Percentiles rank a stretch among this genome's conserved stretches.
Conservation (phyloP, 2,113 vertebrate species). For the Athene cunicularia region DNA sequence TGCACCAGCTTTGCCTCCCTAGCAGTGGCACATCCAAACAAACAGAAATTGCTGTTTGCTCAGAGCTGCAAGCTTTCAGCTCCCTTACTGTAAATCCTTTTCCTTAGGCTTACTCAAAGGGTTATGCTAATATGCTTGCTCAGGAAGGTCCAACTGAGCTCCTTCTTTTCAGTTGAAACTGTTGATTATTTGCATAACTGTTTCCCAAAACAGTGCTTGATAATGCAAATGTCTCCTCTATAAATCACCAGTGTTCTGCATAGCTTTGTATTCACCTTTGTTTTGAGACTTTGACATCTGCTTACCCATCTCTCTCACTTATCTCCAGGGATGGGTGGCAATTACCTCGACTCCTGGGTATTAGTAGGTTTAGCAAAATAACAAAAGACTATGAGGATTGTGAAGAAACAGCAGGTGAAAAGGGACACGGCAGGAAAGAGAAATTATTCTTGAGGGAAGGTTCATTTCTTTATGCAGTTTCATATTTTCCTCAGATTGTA, state of each 20-base stretch:
- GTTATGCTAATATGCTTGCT: slow-evolving; percentile 27
- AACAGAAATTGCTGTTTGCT: neutral
- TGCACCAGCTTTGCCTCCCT: neutral
- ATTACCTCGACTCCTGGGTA: neutral
- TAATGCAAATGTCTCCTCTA: slow-evolving; percentile 45
- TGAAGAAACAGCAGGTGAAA: slow-evolving; percentile 8
- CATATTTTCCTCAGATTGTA: neutral
- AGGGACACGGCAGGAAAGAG: neutral
- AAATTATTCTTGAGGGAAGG: neutral
- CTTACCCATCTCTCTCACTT: slow-evolving; percentile 34
- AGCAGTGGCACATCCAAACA: neutral
- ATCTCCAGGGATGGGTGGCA: slow-evolving; percentile 47
- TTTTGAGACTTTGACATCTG: slow-evolving; percentile 41
- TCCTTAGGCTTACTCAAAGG: slow-evolving; percentile 4
- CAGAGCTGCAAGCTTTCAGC: neutral
- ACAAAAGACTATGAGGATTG: slow-evolving; percentile 15
- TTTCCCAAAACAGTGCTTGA: slow-evolving; percentile 22
- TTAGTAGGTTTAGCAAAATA: slow-evolving; percentile 47
- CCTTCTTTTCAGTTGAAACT: slow-evolving; percentile 10
- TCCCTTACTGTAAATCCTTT: neutral
- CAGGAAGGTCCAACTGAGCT: neutral
- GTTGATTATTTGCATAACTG: neutral
- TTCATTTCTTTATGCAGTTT: neutral
- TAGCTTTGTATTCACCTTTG: slow-evolving; percentile 55
- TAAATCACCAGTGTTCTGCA: slow-evolving; percentile 32